Conservation (phyloP, 2,797 vertebrate species). For the Distichodus sexfasciatus region DNA sequence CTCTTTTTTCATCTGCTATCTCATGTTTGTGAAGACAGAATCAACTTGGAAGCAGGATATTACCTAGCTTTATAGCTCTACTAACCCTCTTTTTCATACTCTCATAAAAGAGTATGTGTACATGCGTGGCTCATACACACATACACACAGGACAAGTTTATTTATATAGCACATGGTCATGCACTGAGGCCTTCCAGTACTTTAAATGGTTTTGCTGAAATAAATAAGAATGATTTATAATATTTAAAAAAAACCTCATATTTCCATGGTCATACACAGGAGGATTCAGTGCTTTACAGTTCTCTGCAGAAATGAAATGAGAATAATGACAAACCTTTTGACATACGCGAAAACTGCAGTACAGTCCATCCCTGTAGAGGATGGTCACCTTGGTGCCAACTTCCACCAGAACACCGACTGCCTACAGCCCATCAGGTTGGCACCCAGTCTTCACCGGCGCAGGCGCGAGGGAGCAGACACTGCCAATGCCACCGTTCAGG, state of each 20-base stretch:
- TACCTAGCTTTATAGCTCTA: not conserved
- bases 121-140: slow-evolving; percentile 5
- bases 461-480: slow-evolving; percentile 17
- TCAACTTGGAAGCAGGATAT: not conserved
- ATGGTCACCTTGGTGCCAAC: slow-evolving; percentile 17
- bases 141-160: too few relatives aligned
- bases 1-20: not conserved
- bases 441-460: not conserved
- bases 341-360: too few relatives aligned
- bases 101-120: not conserved
- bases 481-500: slow-evolving; percentile 43
- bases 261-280: too few relatives aligned
- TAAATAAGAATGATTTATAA: too few relatives aligned
- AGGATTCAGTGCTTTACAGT: too few relatives aligned
- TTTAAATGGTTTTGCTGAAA: too few relatives aligned
- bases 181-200: too few relatives aligned
- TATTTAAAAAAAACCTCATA: too few relatives aligned
- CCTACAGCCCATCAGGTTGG: slow-evolving; percentile 32
- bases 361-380: slow-evolving; percentile 12
- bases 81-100: not conserved
- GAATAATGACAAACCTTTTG: too few relatives aligned
- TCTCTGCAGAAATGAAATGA: too few relatives aligned
- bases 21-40: not conserved
- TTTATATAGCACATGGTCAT: too few relatives aligned
- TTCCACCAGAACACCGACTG: slow-evolving; percentile 19